Evolutionary conservation across 2,113 vertebrate species (phyloP).

Genomic region (Proteles cristata): DNA sequence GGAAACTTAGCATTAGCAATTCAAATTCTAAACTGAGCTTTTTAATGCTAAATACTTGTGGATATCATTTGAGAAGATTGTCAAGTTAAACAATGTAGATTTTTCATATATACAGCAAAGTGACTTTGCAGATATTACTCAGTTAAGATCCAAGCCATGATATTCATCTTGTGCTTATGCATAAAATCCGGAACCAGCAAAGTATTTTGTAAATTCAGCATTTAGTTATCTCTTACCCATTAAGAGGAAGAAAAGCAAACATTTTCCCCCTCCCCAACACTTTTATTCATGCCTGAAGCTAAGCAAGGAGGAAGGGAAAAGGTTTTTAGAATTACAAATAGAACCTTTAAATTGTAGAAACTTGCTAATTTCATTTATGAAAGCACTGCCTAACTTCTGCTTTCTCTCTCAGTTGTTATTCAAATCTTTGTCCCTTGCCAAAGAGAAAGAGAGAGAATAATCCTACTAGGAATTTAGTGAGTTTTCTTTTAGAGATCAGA

Average conservation of each 20-base stretch:
- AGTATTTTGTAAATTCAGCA: slow-evolving; percentile 86
- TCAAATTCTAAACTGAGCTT: slow-evolving; percentile 84
- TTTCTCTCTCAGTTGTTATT: slow-evolving; percentile 82
- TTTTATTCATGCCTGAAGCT: slow-evolving; percentile 84
- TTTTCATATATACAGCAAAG: slow-evolving; percentile 72
- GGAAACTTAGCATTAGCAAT: slow-evolving; percentile 85
- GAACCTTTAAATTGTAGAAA: slow-evolving; percentile 86
- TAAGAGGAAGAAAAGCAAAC: slow-evolving; percentile 84
- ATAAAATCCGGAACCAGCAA: slow-evolving; percentile 79
- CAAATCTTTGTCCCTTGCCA: slow-evolving; percentile 76
- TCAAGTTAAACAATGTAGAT: slow-evolving; percentile 79
- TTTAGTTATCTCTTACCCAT: slow-evolving; percentile 85
- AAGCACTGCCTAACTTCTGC: slow-evolving; percentile 76
- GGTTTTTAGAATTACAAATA: slow-evolving; percentile 87
- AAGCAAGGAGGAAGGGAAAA: slow-evolving; percentile 82
- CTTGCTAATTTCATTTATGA: slow-evolving; percentile 87
- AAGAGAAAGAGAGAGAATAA: slow-evolving; percentile 53
- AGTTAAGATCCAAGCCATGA: slow-evolving; percentile 80
- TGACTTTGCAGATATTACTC: slow-evolving; percentile 77
- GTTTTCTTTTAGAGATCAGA: slow-evolving; percentile 78
- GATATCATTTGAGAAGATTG: slow-evolving; percentile 82
- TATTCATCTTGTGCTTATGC: slow-evolving; percentile 81
- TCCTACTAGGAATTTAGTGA: slow-evolving; percentile 78
- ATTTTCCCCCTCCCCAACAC: slow-evolving; percentile 55
- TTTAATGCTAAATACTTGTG: slow-evolving; percentile 83